Evolutionary conservation across 2,888 invertebrate species (phyloP).

Genomic region (Drosophila testacea): DNA sequence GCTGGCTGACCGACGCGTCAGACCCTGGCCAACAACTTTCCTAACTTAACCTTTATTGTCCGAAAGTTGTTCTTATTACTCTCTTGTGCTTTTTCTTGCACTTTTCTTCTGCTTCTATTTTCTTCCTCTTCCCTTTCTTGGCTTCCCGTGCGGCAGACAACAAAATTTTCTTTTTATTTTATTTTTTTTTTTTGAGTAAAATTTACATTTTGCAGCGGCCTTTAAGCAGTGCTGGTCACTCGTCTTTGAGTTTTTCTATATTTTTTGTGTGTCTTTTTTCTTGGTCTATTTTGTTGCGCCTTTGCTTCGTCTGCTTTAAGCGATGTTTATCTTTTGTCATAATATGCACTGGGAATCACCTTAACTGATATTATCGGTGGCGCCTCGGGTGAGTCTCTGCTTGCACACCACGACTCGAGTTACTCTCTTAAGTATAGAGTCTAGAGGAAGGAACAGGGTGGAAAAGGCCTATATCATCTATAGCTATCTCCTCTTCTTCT

Average conservation of each 20-base stretch:
- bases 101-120: constrained; percentile 12
- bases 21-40: constrained; percentile 63
- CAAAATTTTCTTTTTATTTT: constrained; percentile 13
- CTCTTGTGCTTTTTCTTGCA: constrained; percentile 37
- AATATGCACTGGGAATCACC: constrained; percentile 82
- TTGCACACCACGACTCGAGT: constrained; percentile 48
- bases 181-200: constrained; percentile 41
- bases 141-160: constrained; percentile 34
- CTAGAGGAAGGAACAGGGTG: constrained; percentile 19
- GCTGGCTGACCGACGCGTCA: constrained; percentile 26
- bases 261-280: constrained; percentile 4
- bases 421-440: constrained; percentile 18
- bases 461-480: constrained; percentile 20
- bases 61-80: constrained; percentile 76
- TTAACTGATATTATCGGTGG: constrained; percentile 73
- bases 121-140: constrained; percentile 16
- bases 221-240: constrained; percentile 62
- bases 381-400: constrained; percentile 49
- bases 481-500: constrained; percentile 13
- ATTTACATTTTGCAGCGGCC: constrained; percentile 69
- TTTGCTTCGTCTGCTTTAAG: constrained; percentile 52
- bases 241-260: constrained; percentile 5
- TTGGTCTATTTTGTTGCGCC: constrained; percentile 29
- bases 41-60: constrained; percentile 81
- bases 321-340: constrained; percentile 81